Conservation (phyloP, 2,797 vertebrate species). For the Tokudaia muenninki region DNA sequence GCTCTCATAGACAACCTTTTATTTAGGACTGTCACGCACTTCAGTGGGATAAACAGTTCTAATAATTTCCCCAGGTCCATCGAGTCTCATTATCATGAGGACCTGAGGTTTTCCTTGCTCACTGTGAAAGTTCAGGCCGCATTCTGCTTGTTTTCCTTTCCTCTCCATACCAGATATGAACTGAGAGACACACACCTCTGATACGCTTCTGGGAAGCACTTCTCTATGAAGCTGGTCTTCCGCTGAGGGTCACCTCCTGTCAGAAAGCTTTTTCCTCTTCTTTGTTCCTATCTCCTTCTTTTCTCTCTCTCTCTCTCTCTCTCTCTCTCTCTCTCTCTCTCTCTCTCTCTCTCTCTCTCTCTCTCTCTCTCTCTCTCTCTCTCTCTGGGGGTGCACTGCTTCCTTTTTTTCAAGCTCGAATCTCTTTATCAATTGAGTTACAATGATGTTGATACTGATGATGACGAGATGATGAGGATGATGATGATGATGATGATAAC, state of each 20-base stretch:
- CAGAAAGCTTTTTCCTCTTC: background rate
- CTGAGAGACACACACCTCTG: background rate
- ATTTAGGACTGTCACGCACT: slow-evolving; percentile 42
- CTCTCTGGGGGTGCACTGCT: background rate
- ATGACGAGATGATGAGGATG: background rate
- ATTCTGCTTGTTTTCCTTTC: background rate
- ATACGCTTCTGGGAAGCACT: background rate
- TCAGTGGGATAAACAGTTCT: slow-evolving; percentile 31
- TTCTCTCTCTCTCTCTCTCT: background rate
- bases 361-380: background rate
- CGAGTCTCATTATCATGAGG: background rate
- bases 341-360: background rate
- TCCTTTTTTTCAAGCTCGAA: background rate
- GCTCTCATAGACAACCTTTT: slow-evolving; percentile 56
- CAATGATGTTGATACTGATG: background rate
- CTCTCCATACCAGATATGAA: background rate
- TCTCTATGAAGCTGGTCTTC: background rate
- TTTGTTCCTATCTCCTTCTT: background rate
- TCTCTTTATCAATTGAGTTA: background rate
- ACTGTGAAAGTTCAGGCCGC: background rate
- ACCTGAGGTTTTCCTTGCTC: background rate
- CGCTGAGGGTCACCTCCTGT: no score
- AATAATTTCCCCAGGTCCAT: background rate
- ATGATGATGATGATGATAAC: background rate
- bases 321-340: background rate